phyloP scores from a whole-genome alignment of 2,797 vertebrate genomes.

The Steatocranus sp. region DNA sequence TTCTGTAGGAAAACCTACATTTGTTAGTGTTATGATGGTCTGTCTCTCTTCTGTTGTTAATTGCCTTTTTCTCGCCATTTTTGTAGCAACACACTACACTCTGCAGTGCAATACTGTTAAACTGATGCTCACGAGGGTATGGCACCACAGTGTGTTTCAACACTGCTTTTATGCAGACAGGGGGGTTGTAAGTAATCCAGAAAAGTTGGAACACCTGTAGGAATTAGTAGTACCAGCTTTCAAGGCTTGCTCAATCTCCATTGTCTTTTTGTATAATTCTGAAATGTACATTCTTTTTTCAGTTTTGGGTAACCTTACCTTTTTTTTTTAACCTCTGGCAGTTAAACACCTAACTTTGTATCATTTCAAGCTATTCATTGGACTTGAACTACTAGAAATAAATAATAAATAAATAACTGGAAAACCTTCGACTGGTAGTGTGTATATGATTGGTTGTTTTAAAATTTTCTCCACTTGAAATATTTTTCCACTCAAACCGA shows the following conservation, averaged over 20 bases:
- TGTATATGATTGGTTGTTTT: not conserved
- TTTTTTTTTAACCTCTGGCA: not conserved
- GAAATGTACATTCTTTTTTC: not conserved
- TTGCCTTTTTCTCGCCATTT: not conserved
- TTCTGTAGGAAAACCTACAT: accelerated
- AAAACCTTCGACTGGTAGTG: not conserved
- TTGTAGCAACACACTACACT: not conserved
- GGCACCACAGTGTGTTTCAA: not conserved
- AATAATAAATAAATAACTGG: not conserved
- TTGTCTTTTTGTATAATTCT: not conserved
- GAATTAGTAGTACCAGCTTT: not conserved
- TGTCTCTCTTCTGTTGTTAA: not conserved
- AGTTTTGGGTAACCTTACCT: not conserved
- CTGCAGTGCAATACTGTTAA: not conserved
- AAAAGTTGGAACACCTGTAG: not conserved
- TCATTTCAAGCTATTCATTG: not conserved
- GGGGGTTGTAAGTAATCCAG: not conserved
- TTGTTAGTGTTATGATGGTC: not conserved
- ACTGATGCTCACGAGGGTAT: not conserved
- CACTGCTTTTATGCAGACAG: not conserved
- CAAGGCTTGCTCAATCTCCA: not conserved
- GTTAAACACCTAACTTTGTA: not conserved
- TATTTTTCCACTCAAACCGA: not conserved
- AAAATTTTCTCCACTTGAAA: not conserved
- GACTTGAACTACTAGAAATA: not conserved